Evolutionary conservation across 2,797 vertebrate species (phyloP).

Genomic region (Lacerta bilineata): DNA sequence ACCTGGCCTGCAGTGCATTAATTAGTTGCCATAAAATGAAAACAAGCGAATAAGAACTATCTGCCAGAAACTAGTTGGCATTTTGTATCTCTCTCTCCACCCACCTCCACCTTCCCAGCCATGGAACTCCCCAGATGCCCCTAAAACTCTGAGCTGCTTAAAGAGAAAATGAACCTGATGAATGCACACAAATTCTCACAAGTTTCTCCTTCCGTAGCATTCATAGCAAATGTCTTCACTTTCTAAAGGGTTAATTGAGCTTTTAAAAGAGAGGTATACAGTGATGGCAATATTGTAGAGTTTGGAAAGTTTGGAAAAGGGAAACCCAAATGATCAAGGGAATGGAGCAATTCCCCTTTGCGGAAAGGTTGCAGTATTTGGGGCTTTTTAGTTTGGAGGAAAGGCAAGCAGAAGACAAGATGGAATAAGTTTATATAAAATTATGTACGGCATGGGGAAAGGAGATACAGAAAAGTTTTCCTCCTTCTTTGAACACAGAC

Average conservation of each 20-base stretch:
- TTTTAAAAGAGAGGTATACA: not conserved
- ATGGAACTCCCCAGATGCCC: not conserved
- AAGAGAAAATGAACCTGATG: not conserved
- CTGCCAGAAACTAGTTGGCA: not conserved
- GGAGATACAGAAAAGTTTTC: too few relatives aligned
- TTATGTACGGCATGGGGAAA: too few relatives aligned
- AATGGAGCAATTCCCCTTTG: too few relatives aligned
- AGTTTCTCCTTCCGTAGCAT: not conserved
- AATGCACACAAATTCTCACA: not conserved
- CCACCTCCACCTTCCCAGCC: not conserved
- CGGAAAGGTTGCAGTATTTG: too few relatives aligned
- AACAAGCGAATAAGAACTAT: not conserved
- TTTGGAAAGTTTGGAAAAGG: too few relatives aligned
- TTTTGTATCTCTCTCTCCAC: not conserved
- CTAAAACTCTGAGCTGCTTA: not conserved
- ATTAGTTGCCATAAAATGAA: constrained; percentile 4
- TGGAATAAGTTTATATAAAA: too few relatives aligned
- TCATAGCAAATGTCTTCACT: not conserved
- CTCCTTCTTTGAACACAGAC: too few relatives aligned
- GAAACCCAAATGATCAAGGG: too few relatives aligned
- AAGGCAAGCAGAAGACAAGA: too few relatives aligned
- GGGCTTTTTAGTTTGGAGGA: too few relatives aligned
- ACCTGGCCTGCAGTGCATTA: not conserved
- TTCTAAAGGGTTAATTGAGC: not conserved
- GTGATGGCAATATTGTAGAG: too few relatives aligned